Evolutionary conservation across 2,888 invertebrate genomes (phyloP).

Genomic region (Aspidiotus destructor): DNA sequence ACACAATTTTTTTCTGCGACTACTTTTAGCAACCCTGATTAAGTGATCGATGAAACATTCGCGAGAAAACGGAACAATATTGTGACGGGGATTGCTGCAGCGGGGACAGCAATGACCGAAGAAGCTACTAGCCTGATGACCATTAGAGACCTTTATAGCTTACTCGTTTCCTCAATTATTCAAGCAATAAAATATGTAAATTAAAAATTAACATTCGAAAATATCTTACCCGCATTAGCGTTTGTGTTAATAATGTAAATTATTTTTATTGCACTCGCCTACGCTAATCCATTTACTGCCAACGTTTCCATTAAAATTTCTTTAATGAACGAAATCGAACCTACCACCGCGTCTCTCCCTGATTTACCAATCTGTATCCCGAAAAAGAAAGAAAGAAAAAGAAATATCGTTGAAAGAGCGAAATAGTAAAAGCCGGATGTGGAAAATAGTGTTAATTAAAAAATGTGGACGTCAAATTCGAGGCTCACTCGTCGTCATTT

Average conservation of each 20-base stretch:
- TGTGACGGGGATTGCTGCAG: background rate
- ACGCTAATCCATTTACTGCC: slow-evolving; percentile 30
- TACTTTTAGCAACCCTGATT: slow-evolving; percentile 11
- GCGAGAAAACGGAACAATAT: slow-evolving; percentile 7
- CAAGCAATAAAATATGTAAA: slow-evolving; percentile 30
- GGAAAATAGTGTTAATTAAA: too few species aligned
- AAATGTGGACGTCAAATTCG: too few species aligned
- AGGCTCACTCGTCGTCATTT: too few species aligned
- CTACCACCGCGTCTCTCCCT: slow-evolving; percentile 2
- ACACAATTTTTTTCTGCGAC: too few species aligned
- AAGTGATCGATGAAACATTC: slow-evolving; percentile 26
- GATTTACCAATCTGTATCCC: background rate
- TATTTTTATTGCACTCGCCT: slow-evolving; percentile 30
- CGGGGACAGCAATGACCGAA: slow-evolving; percentile 10
- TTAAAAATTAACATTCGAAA: slow-evolving; percentile 32
- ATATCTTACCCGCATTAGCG: slow-evolving; percentile 30
- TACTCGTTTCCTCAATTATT: slow-evolving; percentile 31
- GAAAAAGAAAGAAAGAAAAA: background rate
- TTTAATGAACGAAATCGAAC: slow-evolving; percentile 27
- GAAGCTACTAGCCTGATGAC: slow-evolving; percentile 9
- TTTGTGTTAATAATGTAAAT: slow-evolving; percentile 31
- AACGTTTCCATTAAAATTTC: slow-evolving; percentile 31
- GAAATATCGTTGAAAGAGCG: too few species aligned
- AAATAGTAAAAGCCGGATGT: too few species aligned
- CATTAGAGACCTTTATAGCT: slow-evolving; percentile 27